A percentile compares a stretch with the other conserved stretches of the same genome.
Conservation (phyloP, 1,140 invertebrate species). For the Trachymyrmex cornetzi region DNA sequence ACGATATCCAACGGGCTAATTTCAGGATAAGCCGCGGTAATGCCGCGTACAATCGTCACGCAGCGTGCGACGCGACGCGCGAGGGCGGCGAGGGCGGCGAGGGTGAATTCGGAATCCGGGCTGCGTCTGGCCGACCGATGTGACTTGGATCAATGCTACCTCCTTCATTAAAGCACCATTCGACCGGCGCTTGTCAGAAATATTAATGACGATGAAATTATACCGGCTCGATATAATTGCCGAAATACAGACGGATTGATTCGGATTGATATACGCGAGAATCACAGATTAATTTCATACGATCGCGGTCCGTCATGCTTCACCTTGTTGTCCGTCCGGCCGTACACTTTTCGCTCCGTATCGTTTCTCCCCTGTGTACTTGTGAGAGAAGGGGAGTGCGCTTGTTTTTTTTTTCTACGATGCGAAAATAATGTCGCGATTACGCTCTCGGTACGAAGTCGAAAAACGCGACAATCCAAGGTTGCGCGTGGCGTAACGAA, state of each 20-base stretch:
- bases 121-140: conserved; percentile 51
- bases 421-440: conserved; percentile 26
- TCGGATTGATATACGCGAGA: not conserved
- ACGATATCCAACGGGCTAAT: conserved; percentile 54
- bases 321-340: not conserved
- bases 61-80: conserved; percentile 43
- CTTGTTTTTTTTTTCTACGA: not conserved
- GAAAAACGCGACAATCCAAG: conserved; percentile 60
- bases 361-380: not conserved
- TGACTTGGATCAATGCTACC: conserved; percentile 60
- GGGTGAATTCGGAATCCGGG: conserved; percentile 68
- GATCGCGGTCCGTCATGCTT: not conserved
- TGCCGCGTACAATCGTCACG: conserved; percentile 59
- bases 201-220: conserved; percentile 67
- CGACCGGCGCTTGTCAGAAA: conserved; percentile 61
- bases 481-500: conserved; percentile 66
- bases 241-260: conserved; percentile 2
- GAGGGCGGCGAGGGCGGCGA: conserved; percentile 22
- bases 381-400: not conserved
- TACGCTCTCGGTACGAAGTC: not conserved
- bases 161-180: conserved; percentile 71
- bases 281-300: not conserved
- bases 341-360: not conserved
- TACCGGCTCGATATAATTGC: conserved; percentile 17
- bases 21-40: conserved; percentile 53